These are phyloP conservation scores for Iselma pallidipennis DNA, from an alignment of 2,888 invertebrate species.

Conservation along the genomic window DNA sequence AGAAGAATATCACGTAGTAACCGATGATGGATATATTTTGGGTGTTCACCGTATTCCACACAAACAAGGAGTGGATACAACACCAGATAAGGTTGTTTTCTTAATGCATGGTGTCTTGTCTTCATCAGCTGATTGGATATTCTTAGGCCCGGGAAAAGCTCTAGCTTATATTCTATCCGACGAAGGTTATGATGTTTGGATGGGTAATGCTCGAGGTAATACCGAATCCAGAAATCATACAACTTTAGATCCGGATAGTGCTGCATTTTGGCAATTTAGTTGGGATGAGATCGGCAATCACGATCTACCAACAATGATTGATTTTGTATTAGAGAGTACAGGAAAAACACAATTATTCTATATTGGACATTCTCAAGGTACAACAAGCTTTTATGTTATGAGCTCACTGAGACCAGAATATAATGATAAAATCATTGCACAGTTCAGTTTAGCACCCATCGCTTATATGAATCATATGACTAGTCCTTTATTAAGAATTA, in stretches of 20 bases:
- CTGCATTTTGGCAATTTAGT: constrained; percentile 59
- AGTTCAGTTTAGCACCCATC: constrained; percentile 72
- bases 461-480: constrained; percentile 64
- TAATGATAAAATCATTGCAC: constrained; percentile 67
- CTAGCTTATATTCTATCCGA: constrained; percentile 41
- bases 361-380: constrained; percentile 81
- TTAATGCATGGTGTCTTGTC: constrained; percentile 61
- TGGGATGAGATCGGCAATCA: constrained; percentile 82
- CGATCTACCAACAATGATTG: constrained; percentile 84
- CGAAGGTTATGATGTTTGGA: constrained; percentile 46
- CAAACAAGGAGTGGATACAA: constrained; percentile 42
- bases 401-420: constrained; percentile 67
- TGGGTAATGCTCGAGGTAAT: constrained; percentile 44
- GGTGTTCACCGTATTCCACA: constrained; percentile 61
- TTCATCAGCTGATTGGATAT: constrained; percentile 61
- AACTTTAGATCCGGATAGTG: constrained; percentile 35
- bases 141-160: constrained; percentile 57
- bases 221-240: constrained; percentile 36
- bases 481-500: constrained; percentile 42
- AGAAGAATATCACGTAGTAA: constrained; percentile 54
- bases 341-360: constrained; percentile 68
- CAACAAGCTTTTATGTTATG: constrained; percentile 71
- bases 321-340: constrained; percentile 67
- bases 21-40: constrained; percentile 64
- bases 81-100: constrained; percentile 50